Evolutionary conservation across 1,140 invertebrate species (phyloP), one percentile per base, ranked within the genome.

Genomic region (Camponotus floridanus): DNA sequence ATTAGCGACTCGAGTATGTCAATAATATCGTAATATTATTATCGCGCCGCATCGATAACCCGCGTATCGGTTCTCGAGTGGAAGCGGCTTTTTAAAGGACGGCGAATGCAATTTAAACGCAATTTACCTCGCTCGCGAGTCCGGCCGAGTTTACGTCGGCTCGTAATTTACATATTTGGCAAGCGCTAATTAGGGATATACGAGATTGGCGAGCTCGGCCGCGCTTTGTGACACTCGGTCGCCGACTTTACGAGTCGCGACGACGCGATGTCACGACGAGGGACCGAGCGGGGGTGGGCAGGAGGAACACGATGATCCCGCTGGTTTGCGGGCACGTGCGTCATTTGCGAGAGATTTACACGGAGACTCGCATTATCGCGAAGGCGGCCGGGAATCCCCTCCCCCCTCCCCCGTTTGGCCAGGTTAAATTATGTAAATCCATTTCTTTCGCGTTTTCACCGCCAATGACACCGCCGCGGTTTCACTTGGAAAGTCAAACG

Each of bases 401-500:
- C n/a, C 26, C 26, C 26, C 26, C 26, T 1, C 26, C 26, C 26
- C 26, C 65, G 78, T 70, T 31, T 36, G 67, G 4, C 15, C 45
- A n/a, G 2, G 18, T 85, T 68, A 55, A 78, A 85, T 85, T 85
- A 67, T 68, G 62, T 68, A 81, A 85, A 85, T 85, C 62, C 62
- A 76, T 80, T 68, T 85, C 21, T 57, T 85, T 83, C 48, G 51
- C 65, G 48, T 83, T 86, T 86, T 83, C 76, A 86, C 85, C 64
- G 45, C 13, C 36, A 42, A 51, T 85, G 84, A 79, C 76, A 65
- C 59, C 59, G 18, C 64, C 51, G 26, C 13, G 74, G 31, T 85
- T 85, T 85, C 83, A 85, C 83, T 85, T 85, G 83, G 83, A 85
- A 85, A 85, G 83, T 80, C 76, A 65, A 67, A 68, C 79, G 67